Conservation (phyloP, 1,140 invertebrate species). For the Wasmannia auropunctata region DNA sequence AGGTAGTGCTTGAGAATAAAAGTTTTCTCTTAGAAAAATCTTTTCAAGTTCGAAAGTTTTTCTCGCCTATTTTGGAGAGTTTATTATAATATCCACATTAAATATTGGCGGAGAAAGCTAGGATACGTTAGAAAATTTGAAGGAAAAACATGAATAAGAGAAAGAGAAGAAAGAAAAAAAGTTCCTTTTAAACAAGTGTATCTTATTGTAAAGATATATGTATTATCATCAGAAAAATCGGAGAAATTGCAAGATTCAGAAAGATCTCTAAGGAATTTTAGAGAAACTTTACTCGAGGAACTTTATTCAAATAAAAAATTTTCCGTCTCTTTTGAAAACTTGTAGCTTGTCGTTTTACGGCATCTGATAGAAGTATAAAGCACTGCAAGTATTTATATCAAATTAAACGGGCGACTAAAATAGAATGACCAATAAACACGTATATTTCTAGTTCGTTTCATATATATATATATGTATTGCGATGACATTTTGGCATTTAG, state of each 20-base stretch:
- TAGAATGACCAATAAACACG: background rate
- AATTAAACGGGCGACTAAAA: background rate
- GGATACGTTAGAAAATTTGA: background rate
- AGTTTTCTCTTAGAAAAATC: background rate
- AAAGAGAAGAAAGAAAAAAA: background rate
- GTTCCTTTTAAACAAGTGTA: background rate
- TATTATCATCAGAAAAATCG: background rate
- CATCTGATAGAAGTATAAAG: background rate
- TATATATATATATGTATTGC: background rate
- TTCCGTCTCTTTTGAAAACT: background rate
- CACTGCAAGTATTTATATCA: background rate
- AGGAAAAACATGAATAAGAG: background rate
- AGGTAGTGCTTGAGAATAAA: background rate
- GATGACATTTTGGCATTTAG: background rate
- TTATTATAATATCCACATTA: conserved; percentile 13
- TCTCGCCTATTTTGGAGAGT: background rate
- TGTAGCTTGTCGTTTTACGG: background rate
- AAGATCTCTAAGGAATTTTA: conserved; percentile 5
- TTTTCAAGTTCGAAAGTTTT: background rate
- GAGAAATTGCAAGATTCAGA: background rate
- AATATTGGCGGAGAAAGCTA: background rate
- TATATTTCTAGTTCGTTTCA: background rate
- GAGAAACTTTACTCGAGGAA: background rate
- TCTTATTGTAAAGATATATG: background rate
- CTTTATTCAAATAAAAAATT: background rate